Base-by-base conservation (phyloP, 2,113 vertebrate genomes). In the Cyanistes caeruleus region DNA sequence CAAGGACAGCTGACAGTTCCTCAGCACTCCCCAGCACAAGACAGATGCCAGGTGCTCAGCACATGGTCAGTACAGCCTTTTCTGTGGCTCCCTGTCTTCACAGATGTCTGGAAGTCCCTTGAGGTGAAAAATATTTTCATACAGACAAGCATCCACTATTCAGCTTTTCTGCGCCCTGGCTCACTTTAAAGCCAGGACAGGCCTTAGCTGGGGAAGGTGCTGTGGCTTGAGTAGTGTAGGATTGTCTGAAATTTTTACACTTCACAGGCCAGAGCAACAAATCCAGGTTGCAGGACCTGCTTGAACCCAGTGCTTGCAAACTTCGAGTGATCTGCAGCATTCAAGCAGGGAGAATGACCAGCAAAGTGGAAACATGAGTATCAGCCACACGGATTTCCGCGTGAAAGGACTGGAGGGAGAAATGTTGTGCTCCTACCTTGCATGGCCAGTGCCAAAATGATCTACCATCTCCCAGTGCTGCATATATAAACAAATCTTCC, bases 181-280 rank as follows among this genome's bases (percentile, higher is more conserved):
- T 23, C 2, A 3, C 12, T 11, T 33, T 27, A 82, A 67, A 72
- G 28, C 27, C 37, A 31, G 55, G 37, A 7, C 35, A 56, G 41
- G 6, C 41, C 20, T 82, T 75, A 58, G 9, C 44, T 41, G 19
- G 15, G 33, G 10, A 67, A 51, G 7, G 10, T 79, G 53, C 6
- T 53, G 58, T 72, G 56, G 17, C 28, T 58, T 0, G 0, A 28
- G 30, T 20, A 4, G 28, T 8, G 5, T 17, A 25, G 0, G 1
- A 6, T 10, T 53, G 11, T 28, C 37, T 19, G 11, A 21, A 30
- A 13, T 53, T 21, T 68, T 55, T 68, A 23, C 13, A 24, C 44
- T 20, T 79, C 11, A 11, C 4, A 7, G 19, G 51, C 48, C 44
- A 87, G 49, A 67, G 49, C 39, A 69, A 31, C 10, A 81, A 64